These are phyloP conservation scores for Chrysina gloriosa DNA, from an alignment of 2,888 invertebrate species.

Conservation along the genomic window DNA sequence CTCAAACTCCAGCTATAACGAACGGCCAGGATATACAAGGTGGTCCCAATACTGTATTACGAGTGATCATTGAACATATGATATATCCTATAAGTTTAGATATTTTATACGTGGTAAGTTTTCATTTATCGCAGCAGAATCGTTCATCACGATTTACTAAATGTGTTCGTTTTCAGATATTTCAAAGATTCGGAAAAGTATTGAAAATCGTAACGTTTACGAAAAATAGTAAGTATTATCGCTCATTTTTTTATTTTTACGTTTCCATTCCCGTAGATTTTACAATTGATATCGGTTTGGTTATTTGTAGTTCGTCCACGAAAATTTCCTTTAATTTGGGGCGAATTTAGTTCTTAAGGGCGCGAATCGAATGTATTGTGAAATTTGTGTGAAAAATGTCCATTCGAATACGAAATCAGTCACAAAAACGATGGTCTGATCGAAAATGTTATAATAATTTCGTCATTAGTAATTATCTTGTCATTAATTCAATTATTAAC, in stretches of 20 bases:
- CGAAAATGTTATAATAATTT: no score
- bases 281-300: not conserved
- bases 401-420: no score
- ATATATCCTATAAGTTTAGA: conserved; percentile 98
- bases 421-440: no score
- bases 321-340: no score
- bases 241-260: not conserved
- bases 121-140: no score
- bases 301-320: no score
- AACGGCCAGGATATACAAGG: conserved; percentile 81
- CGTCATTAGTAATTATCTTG: no score
- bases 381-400: no score
- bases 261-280: not conserved
- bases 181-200: conserved; percentile 98
- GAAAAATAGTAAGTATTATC: conserved; percentile 93
- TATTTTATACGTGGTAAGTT: conserved; percentile 86
- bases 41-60: conserved; percentile 94
- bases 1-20: conserved; percentile 62
- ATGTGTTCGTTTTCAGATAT: conserved; percentile 80
- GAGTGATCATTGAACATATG: conserved; percentile 99
- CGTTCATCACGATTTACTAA: not conserved
- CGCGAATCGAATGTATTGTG: no score
- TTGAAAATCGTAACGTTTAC: conserved; percentile 99
- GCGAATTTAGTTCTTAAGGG: no score
- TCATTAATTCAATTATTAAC: no score